These are phyloP conservation scores for Drosophila leonis DNA, from an alignment of 2,888 invertebrate genomes.

Conservation along the genomic window DNA sequence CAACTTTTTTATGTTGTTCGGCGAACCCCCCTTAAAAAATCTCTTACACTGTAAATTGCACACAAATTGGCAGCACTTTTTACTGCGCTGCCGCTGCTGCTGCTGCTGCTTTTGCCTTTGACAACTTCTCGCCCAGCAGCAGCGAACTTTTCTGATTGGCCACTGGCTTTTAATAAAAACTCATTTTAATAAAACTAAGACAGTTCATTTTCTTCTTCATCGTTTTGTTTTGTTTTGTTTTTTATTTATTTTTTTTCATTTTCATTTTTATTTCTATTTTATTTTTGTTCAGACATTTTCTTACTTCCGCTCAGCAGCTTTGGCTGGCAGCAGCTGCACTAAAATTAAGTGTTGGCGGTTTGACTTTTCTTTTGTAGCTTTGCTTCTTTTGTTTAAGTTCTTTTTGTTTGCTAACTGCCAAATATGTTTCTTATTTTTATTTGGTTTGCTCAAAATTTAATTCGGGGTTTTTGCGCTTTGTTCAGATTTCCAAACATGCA, in stretches of 20 bases:
- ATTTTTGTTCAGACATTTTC: conserved; percentile 13
- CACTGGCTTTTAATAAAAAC: conserved; percentile 57
- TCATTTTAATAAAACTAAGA: conserved; percentile 72
- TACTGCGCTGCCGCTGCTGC: conserved; percentile 27
- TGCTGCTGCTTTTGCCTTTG: conserved; percentile 61
- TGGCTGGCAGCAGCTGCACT: conserved; percentile 50
- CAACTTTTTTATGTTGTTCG: conserved; percentile 66
- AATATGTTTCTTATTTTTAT: conserved; percentile 10
- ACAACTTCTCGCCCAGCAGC: conserved; percentile 52
- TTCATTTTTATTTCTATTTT: conserved; percentile 1
- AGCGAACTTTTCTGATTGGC: conserved; percentile 51
- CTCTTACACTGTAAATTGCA: conserved; percentile 65
- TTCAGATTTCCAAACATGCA: conserved; percentile 1
- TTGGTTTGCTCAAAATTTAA: conserved; percentile 8
- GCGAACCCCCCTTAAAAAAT: conserved; percentile 1
- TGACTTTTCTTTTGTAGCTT: conserved; percentile 25
- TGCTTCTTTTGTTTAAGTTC: neutral
- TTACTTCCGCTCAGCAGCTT: conserved; percentile 27
- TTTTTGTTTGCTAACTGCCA: conserved; percentile 15
- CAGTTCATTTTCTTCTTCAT: conserved; percentile 41
- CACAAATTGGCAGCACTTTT: conserved; percentile 75
- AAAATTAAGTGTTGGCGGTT: conserved; percentile 46
- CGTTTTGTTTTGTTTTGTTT: conserved; percentile 19
- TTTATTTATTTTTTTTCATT: neutral
- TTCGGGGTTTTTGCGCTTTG: neutral